Evolutionary conservation across 2,888 invertebrate species (phyloP).

Genomic region (Athalia cordata): DNA sequence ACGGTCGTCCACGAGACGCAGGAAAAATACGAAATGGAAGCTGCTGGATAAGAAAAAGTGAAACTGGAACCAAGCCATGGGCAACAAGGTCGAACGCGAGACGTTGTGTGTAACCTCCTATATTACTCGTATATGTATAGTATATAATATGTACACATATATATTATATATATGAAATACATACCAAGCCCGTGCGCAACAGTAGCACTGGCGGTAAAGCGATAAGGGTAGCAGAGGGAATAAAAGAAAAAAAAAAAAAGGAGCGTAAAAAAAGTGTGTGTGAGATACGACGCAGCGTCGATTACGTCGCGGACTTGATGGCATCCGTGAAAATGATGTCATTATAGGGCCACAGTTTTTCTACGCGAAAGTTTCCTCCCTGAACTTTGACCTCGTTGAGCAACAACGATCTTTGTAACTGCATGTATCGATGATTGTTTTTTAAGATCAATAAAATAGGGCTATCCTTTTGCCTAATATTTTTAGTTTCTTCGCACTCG

Average conservation of each 20-base stretch:
- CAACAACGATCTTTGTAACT: no score
- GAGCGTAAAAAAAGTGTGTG: slow-evolving; percentile 9
- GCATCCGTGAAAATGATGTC: slow-evolving; percentile 7
- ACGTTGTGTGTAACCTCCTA: neutral
- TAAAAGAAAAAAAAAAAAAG: neutral
- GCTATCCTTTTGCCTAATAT: no score
- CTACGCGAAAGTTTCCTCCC: neutral
- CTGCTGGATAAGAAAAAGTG: slow-evolving; percentile 12
- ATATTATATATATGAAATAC: neutral
- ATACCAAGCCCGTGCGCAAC: neutral
- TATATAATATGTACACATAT: neutral
- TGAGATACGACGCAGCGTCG: slow-evolving; percentile 6
- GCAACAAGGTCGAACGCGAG: neutral
- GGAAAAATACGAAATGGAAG: slow-evolving; percentile 30
- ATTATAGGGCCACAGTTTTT: slow-evolving; percentile 8
- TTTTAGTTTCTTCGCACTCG: no score
- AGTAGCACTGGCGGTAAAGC: neutral
- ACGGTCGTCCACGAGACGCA: neutral
- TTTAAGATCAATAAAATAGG: no score
- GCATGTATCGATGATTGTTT: no score
- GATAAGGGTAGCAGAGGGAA: neutral
- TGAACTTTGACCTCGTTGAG: neutral
- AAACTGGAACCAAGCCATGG: slow-evolving; percentile 27
- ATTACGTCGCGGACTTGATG: slow-evolving; percentile 14
- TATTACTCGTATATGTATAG: neutral